Percentiles rank a stretch among this genome's conserved stretches.
phyloP scores from a whole-genome alignment of 2,797 vertebrate genomes.

The Sus cebifrons region DNA sequence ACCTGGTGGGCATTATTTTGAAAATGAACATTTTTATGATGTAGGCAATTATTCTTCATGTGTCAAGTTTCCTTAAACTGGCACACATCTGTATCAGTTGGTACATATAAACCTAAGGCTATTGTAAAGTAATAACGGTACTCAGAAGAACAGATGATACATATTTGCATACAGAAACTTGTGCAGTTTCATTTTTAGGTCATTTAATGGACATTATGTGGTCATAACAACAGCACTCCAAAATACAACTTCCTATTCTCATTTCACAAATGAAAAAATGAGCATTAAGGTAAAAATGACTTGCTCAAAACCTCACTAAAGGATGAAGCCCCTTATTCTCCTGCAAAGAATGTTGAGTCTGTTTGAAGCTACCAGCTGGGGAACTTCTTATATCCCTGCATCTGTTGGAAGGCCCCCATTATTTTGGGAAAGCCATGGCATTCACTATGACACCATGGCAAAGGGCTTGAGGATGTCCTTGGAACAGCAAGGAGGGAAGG shows the following conservation, averaged over 20 bases:
- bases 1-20: conserved; percentile 21
- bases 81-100: not conserved
- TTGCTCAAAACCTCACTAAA: not conserved
- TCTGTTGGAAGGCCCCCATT: not conserved
- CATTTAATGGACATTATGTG: not conserved
- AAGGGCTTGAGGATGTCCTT: not conserved
- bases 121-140: not conserved
- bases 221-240: not conserved
- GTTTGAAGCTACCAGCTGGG: not conserved
- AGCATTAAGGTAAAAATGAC: conserved; percentile 5
- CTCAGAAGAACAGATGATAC: conserved; percentile 1
- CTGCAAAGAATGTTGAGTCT: not conserved
- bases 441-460: not conserved
- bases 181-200: conserved; percentile 55
- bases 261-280: conserved; percentile 33
- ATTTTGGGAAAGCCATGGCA: not conserved
- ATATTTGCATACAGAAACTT: not conserved
- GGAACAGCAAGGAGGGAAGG: not conserved
- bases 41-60: not conserved
- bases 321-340: not conserved
- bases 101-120: not conserved
- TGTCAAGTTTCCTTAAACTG: conserved; percentile 33
- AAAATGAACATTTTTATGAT: conserved; percentile 63
- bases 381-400: not conserved
- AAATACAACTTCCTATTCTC: not conserved